Conservation (phyloP, 2,797 vertebrate species). For the Intellagama lesueurii region DNA sequence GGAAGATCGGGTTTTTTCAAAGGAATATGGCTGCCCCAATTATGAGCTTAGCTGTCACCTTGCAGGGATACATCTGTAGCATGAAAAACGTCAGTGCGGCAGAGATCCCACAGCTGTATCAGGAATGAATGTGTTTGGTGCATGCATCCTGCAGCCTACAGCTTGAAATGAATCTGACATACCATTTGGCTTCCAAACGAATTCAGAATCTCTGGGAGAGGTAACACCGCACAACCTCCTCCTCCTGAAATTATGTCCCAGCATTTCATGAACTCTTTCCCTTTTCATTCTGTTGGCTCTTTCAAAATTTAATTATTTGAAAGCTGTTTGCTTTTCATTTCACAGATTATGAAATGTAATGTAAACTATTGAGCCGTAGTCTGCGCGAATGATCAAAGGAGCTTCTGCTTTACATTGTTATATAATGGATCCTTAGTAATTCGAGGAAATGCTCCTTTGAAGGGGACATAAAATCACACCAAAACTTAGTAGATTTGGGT, state of each 20-base stretch:
- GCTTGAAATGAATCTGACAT: not conserved
- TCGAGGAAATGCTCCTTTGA: not conserved
- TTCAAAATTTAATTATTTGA: not conserved
- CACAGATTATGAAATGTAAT: not conserved
- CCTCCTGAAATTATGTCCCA: not conserved
- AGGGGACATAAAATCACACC: not conserved
- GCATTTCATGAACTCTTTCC: not conserved
- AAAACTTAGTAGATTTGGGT: not conserved
- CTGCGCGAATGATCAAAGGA: not conserved
- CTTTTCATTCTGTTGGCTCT: not conserved
- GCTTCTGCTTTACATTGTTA: not conserved
- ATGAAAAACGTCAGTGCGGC: not conserved
- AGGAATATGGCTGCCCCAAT: not conserved
- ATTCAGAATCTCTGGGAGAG: not conserved
- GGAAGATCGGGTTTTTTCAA: slow-evolving; percentile 13
- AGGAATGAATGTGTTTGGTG: not conserved
- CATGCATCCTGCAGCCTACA: not conserved
- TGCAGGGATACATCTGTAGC: slow-evolving; percentile 29
- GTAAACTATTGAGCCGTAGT: not conserved
- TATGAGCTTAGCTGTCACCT: slow-evolving; percentile 34
- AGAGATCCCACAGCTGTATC: not conserved
- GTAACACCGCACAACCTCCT: not conserved
- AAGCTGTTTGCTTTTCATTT: not conserved
- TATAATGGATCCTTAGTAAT: not conserved
- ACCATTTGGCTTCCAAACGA: not conserved